Conservation (phyloP, 2,113 vertebrate genomes). For the Centropus unirufus region DNA sequence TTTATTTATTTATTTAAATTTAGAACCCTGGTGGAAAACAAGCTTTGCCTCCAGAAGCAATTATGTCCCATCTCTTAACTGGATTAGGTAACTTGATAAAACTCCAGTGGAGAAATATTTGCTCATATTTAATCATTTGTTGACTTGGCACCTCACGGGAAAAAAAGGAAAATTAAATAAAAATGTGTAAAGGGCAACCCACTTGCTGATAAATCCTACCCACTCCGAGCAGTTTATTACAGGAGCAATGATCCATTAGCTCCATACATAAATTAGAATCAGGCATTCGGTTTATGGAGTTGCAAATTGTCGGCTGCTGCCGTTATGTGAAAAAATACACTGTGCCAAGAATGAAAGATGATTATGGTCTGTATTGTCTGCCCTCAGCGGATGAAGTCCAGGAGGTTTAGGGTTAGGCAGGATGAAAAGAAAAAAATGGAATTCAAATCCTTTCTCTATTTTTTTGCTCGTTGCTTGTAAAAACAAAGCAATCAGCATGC, state of each 20-base stretch:
- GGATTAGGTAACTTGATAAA: slow-evolving; percentile 62
- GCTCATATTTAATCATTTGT: slow-evolving; percentile 64
- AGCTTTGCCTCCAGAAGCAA: slow-evolving; percentile 31
- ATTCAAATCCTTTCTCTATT: background rate
- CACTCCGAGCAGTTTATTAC: slow-evolving; percentile 46
- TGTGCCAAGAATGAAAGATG: slow-evolving; percentile 12
- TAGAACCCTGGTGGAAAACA: slow-evolving; percentile 13
- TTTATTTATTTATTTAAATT: background rate
- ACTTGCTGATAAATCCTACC: slow-evolving; percentile 62
- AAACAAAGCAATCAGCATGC: background rate
- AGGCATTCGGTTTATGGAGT: slow-evolving; percentile 46
- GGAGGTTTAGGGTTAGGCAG: slow-evolving; percentile 20
- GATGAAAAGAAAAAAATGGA: background rate
- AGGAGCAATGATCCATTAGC: slow-evolving; percentile 68
- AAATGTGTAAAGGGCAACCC: slow-evolving; percentile 53
- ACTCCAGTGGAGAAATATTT: slow-evolving; percentile 58
- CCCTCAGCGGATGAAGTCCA: background rate
- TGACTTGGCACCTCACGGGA: slow-evolving; percentile 50
- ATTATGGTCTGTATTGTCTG: background rate
- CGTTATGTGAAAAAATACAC: background rate
- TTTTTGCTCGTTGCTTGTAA: background rate
- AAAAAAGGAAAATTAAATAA: slow-evolving; percentile 51
- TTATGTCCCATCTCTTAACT: slow-evolving; percentile 35
- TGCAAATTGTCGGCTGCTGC: slow-evolving; percentile 53
- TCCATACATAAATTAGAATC: slow-evolving; percentile 54